Percentiles rank a stretch among this genome's conserved stretches.
phyloP scores from a whole-genome alignment of 2,113 vertebrate species.

The Drymodes brunneopygia region DNA sequence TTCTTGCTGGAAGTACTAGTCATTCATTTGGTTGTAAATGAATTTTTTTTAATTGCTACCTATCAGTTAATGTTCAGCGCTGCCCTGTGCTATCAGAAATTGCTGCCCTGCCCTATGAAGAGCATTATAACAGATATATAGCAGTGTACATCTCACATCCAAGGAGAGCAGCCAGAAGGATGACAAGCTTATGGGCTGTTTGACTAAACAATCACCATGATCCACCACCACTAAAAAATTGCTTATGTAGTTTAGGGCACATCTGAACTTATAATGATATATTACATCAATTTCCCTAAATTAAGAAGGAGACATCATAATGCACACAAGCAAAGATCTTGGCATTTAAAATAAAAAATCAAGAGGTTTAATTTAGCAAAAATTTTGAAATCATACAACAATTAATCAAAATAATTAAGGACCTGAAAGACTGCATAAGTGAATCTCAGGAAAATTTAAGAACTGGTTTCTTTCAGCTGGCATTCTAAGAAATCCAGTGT shows the following conservation, averaged over 20 bases:
- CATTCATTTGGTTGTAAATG: neutral
- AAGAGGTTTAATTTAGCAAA: neutral
- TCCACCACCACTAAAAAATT: neutral
- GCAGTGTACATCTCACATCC: neutral
- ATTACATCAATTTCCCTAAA: neutral
- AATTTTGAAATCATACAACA: neutral
- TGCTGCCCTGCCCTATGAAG: neutral
- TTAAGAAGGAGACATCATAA: neutral
- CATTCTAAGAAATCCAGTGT: neutral
- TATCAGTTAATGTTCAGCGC: neutral
- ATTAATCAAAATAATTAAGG: neutral
- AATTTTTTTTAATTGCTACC: neutral
- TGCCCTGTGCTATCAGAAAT: neutral
- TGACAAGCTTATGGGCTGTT: neutral
- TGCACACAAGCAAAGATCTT: neutral
- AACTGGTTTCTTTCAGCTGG: neutral
- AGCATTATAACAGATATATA: neutral
- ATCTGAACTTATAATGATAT: neutral
- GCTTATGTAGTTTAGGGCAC: neutral
- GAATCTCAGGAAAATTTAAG: neutral
- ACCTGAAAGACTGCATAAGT: neutral
- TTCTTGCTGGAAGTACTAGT: neutral
- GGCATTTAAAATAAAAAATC: neutral
- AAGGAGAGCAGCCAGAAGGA: neutral
- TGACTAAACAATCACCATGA: neutral